Evolutionary conservation across 2,797 vertebrate species (phyloP), one percentile per base, ranked within the genome.

Genomic region (Rachycentron canadum): DNA sequence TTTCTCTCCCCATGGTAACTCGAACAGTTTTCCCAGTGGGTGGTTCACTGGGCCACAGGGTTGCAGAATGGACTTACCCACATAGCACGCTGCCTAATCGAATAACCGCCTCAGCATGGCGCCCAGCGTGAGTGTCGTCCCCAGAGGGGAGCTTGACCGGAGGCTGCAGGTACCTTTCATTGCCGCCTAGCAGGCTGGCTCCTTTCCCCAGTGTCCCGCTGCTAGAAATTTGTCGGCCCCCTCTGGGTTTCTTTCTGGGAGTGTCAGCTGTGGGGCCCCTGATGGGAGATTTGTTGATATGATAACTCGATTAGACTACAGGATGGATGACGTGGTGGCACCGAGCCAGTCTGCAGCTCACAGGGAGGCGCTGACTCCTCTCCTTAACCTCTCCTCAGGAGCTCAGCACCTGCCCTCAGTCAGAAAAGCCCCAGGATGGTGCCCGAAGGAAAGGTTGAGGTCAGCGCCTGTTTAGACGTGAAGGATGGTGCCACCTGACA

Each of bases 121-220:
- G 94, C 95, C 94, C 93, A 92, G 96, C 93, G 87, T 95, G 95
- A 93, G 94, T 69, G 89, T 77, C 67, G 89, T 95, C 95, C 86
- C 96, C 82, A 92, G 88, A 91, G 85, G 93, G 88, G 72, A 93
- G 95, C 94, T 96, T 85, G 89, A 92, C 89, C 86, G 76, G 88
- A 93, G 95, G 95, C 94, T 94, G 93, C 96, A 96, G 96, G 96
- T 96, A 95, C 95, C 95, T 97, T 97, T 97, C 92, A 96, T 94
- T 91, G 83, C 91, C 14, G 85, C 95, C 93, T 95, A 4, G 47
- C 95, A 93, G 96, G 96, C 95, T 83, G 85, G 89, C 93, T 88
- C 90, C 91, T 92, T 89, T 85, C 13, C 71, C 73, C 84, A 77
- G 90, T 85, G 36, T 90, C 95, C 93, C 80, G 94, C 95, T 94